Evolutionary conservation across 2,113 vertebrate genomes (phyloP).

Genomic region (Andinoacara biseriatus): DNA sequence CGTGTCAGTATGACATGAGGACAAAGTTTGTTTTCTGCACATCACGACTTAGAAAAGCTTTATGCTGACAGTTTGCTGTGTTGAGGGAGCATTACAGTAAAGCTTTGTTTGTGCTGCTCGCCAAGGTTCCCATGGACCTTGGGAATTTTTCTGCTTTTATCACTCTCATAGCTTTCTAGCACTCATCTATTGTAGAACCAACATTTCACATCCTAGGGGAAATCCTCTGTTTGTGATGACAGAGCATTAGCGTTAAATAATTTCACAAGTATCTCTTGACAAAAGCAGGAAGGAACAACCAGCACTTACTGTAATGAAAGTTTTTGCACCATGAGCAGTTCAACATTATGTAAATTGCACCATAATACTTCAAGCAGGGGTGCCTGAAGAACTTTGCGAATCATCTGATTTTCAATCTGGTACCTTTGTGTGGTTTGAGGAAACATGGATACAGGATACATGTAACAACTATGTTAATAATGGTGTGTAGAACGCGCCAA

Average conservation of each 20-base stretch:
- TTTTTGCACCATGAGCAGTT: background rate
- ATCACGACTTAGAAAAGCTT: slow-evolving; percentile 12
- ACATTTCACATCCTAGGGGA: background rate
- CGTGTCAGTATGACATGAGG: slow-evolving; percentile 4
- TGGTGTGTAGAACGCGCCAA: background rate
- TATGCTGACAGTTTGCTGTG: slow-evolving; percentile 12
- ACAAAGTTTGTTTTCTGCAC: slow-evolving; percentile 29
- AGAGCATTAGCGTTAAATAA: slow-evolving; percentile 5
- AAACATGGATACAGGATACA: background rate
- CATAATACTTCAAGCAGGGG: no score
- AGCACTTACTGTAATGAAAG: background rate
- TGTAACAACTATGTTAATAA: background rate
- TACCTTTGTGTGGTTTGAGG: background rate
- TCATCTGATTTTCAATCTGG: background rate
- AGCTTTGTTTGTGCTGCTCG: slow-evolving; percentile 22
- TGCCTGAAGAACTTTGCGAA: background rate
- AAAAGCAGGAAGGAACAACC: background rate
- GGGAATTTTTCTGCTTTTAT: slow-evolving; percentile 17
- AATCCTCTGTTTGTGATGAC: slow-evolving; percentile 19
- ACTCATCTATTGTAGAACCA: background rate
- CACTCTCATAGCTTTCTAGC: background rate
- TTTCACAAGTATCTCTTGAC: background rate
- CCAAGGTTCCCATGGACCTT: slow-evolving; percentile 30
- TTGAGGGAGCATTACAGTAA: slow-evolving; percentile 19
- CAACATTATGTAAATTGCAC: background rate